Evolutionary conservation across 2,888 invertebrate species (phyloP).

Genomic region (Apeira syringaria): DNA sequence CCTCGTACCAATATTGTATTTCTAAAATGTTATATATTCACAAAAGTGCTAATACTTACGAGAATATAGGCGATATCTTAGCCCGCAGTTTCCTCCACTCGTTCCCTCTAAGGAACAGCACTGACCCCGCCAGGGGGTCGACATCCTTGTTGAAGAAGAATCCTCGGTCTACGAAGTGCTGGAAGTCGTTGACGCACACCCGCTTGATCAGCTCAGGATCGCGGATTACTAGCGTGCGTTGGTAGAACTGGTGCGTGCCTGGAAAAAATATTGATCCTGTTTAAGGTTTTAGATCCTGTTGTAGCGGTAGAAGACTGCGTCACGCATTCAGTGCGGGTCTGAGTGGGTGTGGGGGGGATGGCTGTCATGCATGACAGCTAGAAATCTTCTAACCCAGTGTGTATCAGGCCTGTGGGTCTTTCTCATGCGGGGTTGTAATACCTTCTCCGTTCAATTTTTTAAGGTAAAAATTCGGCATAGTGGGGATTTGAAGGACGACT

Average conservation of each 20-base stretch:
- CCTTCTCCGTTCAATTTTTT: no score
- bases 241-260: constrained; percentile 76
- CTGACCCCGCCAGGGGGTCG: constrained; percentile 73
- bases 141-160: constrained; percentile 74
- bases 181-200: constrained; percentile 76
- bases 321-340: no score
- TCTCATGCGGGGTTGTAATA: no score
- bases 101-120: constrained; percentile 69
- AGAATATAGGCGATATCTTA: constrained; percentile 77
- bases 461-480: no score
- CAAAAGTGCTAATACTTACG: constrained; percentile 70
- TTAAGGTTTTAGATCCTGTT: background rate
- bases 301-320: background rate
- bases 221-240: constrained; percentile 70
- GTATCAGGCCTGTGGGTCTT: no score
- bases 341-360: no score
- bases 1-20: no score
- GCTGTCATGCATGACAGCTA: no score
- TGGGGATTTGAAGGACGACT: no score
- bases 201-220: constrained; percentile 71
- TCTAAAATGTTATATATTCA: no score
- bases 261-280: constrained; percentile 30
- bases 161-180: constrained; percentile 73
- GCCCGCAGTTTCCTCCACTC: constrained; percentile 71
- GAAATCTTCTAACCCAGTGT: no score